Base-by-base conservation (phyloP, 1,140 invertebrate species). In the Trichonephila inaurata region DNA sequence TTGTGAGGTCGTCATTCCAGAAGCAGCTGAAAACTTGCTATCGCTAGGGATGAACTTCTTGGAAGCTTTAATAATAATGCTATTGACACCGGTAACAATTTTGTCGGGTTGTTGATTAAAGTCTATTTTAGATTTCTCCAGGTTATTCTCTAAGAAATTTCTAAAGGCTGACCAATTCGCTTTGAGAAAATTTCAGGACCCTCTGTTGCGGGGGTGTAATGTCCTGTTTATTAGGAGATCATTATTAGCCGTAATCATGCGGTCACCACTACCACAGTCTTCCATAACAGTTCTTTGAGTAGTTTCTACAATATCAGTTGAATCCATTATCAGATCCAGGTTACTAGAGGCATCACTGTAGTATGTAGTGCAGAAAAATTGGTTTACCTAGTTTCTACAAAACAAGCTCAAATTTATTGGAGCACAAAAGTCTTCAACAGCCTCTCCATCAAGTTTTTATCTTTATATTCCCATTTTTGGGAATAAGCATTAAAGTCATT, bases 151-250 rank as follows among this genome's bases (percentile, higher is more conserved):
- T 28, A 28, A 28, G 28, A n/a, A 62, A 62, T 91, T 24, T 83
- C 28, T 83, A 83, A 91, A 82, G 16, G n/a, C 14, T 62, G 77
- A 16, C 89, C 89, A 91, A 62, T 91, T 83, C 19, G 58, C 60
- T 21, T 91, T 91, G 51, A 60, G 28, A 91, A 91, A 91, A 33
- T 82, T 91, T 58, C 77, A 91, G 24, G 51, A 91, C 28, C 82
- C 19, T 61, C 60, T 28, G 7, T 83, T 51, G 72, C 10, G 33
- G 40, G 40, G 28, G 28, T 28, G 28, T 28, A 28, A 28, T 40
- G 4, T 33, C 6, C 40, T 91, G 28, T 40, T 7, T 8, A 0
- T 83, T 91, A 51, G 77, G 62, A 81, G 28, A 8, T 40, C 16
- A 44, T 62, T 83, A 2, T 61, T 19, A 62, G 89, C 89, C 28